Evolutionary conservation across 2,888 invertebrate genomes (phyloP), one percentile per base, ranked within the genome.

Genomic region (Cyaniris semiargus): DNA sequence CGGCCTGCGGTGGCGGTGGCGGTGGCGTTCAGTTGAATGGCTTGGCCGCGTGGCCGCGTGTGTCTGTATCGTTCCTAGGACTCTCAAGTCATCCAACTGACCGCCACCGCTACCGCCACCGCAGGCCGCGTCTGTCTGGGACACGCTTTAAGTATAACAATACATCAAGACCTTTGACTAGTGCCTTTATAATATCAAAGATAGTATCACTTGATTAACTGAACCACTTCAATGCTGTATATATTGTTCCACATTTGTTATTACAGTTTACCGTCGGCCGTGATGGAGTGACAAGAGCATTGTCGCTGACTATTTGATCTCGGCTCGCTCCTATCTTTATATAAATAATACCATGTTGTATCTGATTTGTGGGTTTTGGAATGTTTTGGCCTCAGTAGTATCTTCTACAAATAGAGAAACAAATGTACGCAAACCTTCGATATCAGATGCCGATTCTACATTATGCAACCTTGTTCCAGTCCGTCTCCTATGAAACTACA

Each of bases 251-350:
- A 72, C 48, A 72, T 72, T 31, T 18, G 53, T 74, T 48, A 53
- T 74, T 18, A 74, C 13, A 72, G 44, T 31, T 72, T 72, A 71
- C 38, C 10, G 53, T 27, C 18, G 74, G 53, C 74, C 74, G 74
- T 74, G 44, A 53, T 18, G 3, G 7, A 27, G 3, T 53, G 74
- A 74, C 74, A 74, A 27, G 74, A 74, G 74, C 74, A 74, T 74
- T 74, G 74, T 18, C 74, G 18, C 48, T 23, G 74, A 48, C 44
- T 53, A 53, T 74, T 74, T 74, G 74, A 53, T 74, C 74, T 53
- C 48, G 74, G 53, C 53, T 74, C 23, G 15, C 27, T 23, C 5
- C 0, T 74, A 74, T 74, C 74, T 3, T 74, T 74, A 6, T 27
- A 53, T 27, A 53, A 74, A 74, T 27, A 74, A 48, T 23, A 18